These are phyloP conservation scores for Ptychadena robeensis DNA, from an alignment of 2,797 vertebrate genomes.

Conservation along the genomic window DNA sequence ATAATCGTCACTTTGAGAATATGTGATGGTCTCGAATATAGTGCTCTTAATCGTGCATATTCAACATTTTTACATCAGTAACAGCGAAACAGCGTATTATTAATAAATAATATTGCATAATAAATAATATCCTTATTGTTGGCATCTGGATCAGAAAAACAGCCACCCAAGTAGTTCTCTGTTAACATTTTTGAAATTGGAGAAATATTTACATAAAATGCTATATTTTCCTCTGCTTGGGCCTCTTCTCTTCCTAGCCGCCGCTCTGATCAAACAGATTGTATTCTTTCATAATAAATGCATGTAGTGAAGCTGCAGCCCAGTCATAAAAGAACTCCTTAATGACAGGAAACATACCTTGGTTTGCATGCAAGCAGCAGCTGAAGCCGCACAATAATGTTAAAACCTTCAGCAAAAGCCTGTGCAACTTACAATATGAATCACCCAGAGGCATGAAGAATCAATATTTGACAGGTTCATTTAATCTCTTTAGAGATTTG, in stretches of 20 bases:
- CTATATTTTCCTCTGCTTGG: background rate
- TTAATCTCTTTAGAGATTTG: constrained; percentile 15
- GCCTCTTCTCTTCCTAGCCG: background rate
- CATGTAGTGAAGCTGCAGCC: background rate
- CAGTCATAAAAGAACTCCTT: background rate
- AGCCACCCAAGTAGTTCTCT: constrained; percentile 2
- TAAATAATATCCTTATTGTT: background rate
- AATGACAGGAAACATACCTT: constrained; percentile 1
- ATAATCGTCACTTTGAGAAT: no score
- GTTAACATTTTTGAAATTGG: background rate
- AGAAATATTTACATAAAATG: background rate
- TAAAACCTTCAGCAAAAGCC: background rate
- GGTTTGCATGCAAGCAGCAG: background rate
- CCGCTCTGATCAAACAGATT: background rate
- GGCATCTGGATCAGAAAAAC: background rate
- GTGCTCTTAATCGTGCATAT: no score
- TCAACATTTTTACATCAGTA: no score
- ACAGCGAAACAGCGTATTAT: no score
- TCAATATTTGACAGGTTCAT: constrained; percentile 46
- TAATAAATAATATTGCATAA: background rate
- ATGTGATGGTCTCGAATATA: no score
- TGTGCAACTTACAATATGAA: constrained; percentile 9
- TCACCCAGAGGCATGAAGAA: constrained; percentile 12
- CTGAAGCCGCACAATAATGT: background rate
- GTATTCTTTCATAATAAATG: background rate